Evolutionary conservation across 2,797 vertebrate genomes (phyloP), one percentile per base, ranked within the genome.

Genomic region (Parauchenoglanis punctatus): DNA sequence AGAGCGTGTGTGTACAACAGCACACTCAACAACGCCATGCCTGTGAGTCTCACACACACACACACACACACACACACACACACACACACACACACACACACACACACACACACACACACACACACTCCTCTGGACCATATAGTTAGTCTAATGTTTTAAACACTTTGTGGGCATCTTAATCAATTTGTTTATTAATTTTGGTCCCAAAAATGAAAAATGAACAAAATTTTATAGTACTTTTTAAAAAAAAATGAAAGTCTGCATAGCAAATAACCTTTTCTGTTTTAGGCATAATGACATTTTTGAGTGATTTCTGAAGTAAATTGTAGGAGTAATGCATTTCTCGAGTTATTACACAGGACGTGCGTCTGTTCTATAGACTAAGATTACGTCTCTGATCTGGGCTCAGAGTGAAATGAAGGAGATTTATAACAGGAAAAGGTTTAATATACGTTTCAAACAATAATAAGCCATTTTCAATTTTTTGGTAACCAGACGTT

Each of bases 1-100:
- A 95, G 96, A 18, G 96, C 96, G 92, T 99, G 98, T 1, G 94
- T 95, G 88, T 99, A 99, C 95, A 97, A 97, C 95, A 96, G 96
- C 95, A 96, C 94, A 78, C 96, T 98, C 18, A 97, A 94, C 93
- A 96, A 96, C 0, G 91, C 95, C 88, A 97, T 99, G 97, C 96
- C 97, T 0, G 98, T 99, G 91, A 11, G 97, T 95, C 92, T 63
- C 86, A 73, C 58, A 20, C 40, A 59, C 81, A 58, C 72, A 61
- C 72, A 46, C 67, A 76, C 70, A 61, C 28, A 44, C 31, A 68
- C 72, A 77, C 31, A 28, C 75, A 52, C 61, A 65, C 59, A 49
- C 15, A 31, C 10, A 31, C 44, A 52, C 25, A 17, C 40, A 28
- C 25, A 10, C 81, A 28, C 40, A 2, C 58, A 17, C 15, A 4